Evolutionary conservation across 2,888 invertebrate genomes (phyloP), one percentile per base, ranked within the genome.

Genomic region (Lithosia quadra): DNA sequence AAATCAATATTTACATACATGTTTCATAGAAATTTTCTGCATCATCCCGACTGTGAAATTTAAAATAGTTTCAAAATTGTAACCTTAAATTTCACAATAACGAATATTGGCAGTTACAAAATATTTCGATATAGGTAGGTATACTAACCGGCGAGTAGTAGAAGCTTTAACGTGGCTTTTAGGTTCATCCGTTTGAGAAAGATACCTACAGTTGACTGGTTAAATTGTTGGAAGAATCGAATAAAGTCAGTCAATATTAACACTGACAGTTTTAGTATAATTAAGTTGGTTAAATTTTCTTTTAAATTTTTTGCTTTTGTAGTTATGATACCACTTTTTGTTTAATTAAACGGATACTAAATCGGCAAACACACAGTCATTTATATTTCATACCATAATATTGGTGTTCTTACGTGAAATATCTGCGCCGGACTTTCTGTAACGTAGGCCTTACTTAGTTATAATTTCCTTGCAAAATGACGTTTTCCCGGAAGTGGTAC

Each of bases 401-500:
- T 34, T 34, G 28, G 3, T 28, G 28, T 28, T 28, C 28, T 28
- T 2, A 28, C 5, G 28, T n/a, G n/a, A n/a, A n/a, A n/a, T n/a
- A n/a, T n/a, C n/a, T n/a, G n/a, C n/a, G n/a, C n/a, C n/a, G n/a
- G n/a, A n/a, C n/a, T n/a, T n/a, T n/a, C n/a, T n/a, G n/a, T n/a
- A n/a, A n/a, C 28, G 28, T 28, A 28, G 28, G 28, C n/a, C n/a
- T n/a, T 28, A 28, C 7, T 36, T 22, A 36, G n/a, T 13, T 59
- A 66, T 60, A 8, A 22, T 59, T 59, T 53, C 10, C 33, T 34
- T 34, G 62, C 34, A 60, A 36, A 53, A 53, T 21, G 62, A 73
- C 43, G 58, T 72, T 69, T 72, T 67, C 68, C 68, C 70, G 80
- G 79, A 80, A 80, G 69, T 72, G 77, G 74, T 55, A 72, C 75